Evolutionary conservation across 2,113 vertebrate genomes (phyloP).

Genomic region (Ceyx melanurus): DNA sequence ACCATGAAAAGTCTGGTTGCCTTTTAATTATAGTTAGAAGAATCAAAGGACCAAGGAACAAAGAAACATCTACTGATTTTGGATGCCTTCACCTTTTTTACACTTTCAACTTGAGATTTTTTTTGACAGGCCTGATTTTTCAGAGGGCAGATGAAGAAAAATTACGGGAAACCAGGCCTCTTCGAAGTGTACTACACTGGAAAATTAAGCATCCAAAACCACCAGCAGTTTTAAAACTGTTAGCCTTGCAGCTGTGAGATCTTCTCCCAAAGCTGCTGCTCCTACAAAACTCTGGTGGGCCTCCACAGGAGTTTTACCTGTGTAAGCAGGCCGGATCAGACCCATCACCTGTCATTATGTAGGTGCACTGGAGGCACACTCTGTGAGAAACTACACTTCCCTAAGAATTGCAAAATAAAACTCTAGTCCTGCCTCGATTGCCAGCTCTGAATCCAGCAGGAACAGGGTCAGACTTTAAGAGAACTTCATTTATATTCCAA

Average conservation of each 20-base stretch:
- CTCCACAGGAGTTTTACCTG: neutral
- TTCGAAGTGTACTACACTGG: neutral
- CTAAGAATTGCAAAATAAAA: neutral
- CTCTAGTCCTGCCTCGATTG: neutral
- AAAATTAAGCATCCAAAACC: conserved; percentile 37
- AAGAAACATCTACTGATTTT: neutral
- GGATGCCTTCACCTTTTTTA: neutral
- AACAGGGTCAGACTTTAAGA: conserved; percentile 1
- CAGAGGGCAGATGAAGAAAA: neutral
- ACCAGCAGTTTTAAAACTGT: conserved; percentile 3
- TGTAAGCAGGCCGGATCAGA: neutral
- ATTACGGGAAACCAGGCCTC: neutral
- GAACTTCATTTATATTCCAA: conserved; percentile 54
- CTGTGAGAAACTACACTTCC: neutral
- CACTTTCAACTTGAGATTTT: neutral
- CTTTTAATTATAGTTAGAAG: conserved; percentile 6
- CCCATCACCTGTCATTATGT: neutral
- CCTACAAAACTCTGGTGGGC: neutral
- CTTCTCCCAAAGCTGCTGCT: neutral
- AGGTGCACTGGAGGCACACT: neutral
- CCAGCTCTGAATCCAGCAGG: neutral
- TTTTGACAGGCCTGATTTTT: conserved; percentile 4
- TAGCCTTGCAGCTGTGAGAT: neutral
- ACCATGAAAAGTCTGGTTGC: conserved; percentile 37
- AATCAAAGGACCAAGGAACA: neutral